Evolutionary conservation across 2,797 vertebrate genomes (phyloP).

Genomic region (Squalus acanthias): DNA sequence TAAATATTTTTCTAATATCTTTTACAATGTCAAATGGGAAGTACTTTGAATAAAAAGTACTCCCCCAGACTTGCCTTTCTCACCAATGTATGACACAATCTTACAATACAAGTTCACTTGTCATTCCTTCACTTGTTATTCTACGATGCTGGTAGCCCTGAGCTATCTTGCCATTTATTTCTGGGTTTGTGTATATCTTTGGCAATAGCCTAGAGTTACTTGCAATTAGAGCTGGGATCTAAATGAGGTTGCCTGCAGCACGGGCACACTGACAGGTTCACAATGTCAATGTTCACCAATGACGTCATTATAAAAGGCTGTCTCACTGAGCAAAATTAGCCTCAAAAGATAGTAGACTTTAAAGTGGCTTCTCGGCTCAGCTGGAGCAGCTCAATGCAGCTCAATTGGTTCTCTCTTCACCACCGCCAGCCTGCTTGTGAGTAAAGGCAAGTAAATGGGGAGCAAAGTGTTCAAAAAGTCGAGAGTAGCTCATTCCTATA

Average conservation of each 20-base stretch:
- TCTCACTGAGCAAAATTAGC: background rate
- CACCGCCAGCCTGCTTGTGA: background rate
- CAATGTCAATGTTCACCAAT: background rate
- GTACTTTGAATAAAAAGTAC: background rate
- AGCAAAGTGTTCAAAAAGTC: background rate
- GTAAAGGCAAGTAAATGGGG: background rate
- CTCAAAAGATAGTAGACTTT: background rate
- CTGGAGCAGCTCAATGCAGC: background rate
- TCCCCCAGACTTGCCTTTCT: background rate
- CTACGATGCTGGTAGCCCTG: background rate
- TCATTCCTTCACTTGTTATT: background rate
- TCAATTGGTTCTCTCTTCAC: background rate
- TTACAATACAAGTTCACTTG: background rate
- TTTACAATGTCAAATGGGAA: background rate
- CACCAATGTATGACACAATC: background rate
- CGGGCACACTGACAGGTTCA: background rate
- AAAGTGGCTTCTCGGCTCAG: background rate
- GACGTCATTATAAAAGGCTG: background rate
- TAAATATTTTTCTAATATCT: background rate
- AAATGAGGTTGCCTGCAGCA: background rate
- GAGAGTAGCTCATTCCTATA: background rate
- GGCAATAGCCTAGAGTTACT: slow-evolving; percentile 12
- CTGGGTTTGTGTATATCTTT: background rate
- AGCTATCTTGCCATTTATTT: background rate
- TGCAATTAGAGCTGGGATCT: background rate